Conservation (phyloP, 92 coral and sea anemone genomes). For the Umimayanthus chanpuru region DNA sequence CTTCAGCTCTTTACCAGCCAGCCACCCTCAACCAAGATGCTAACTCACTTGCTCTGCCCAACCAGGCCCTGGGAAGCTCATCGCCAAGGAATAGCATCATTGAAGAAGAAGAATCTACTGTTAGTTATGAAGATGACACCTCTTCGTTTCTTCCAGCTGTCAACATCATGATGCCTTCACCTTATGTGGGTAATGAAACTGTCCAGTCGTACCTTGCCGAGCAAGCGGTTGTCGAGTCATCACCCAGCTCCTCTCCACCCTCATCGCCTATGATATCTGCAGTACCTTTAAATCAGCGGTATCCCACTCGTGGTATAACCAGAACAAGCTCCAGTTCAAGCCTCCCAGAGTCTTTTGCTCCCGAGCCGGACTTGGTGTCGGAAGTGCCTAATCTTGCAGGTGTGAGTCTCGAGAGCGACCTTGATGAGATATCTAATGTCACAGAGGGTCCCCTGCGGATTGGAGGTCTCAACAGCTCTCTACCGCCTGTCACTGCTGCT, state of each 20-base stretch:
- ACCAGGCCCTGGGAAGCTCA: conserved; percentile 29
- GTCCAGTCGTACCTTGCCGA: conserved; percentile 58
- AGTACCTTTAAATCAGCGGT: conserved; percentile 75
- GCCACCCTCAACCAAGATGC: conserved; percentile 34
- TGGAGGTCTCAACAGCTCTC: conserved; percentile 56
- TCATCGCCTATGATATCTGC: conserved; percentile 76
- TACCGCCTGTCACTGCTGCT: conserved; percentile 67
- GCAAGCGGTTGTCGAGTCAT: conserved; percentile 50
- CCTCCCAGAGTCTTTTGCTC: conserved; percentile 49
- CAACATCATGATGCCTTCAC: conserved; percentile 41
- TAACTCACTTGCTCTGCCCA: conserved; percentile 16
- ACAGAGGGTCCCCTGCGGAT: conserved; percentile 35
- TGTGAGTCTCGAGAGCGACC: conserved; percentile 29
- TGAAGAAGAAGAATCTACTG: conserved; percentile 65
- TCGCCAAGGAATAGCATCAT: conserved; percentile 81
- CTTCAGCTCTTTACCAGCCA: conserved; percentile 51
- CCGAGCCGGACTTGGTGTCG: conserved; percentile 36
- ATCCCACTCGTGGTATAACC: conserved; percentile 61
- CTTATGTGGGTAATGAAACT: conserved; percentile 54
- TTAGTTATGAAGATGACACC: conserved; percentile 43
- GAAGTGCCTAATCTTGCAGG: conserved; percentile 36
- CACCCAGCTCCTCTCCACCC: conserved; percentile 77
- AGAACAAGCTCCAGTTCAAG: conserved; percentile 43
- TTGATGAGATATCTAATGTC: conserved; percentile 29
- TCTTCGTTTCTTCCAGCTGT: conserved; percentile 48